Base-by-base conservation (phyloP, 2,113 vertebrate species). In the Pelmatolapia mariae region DNA sequence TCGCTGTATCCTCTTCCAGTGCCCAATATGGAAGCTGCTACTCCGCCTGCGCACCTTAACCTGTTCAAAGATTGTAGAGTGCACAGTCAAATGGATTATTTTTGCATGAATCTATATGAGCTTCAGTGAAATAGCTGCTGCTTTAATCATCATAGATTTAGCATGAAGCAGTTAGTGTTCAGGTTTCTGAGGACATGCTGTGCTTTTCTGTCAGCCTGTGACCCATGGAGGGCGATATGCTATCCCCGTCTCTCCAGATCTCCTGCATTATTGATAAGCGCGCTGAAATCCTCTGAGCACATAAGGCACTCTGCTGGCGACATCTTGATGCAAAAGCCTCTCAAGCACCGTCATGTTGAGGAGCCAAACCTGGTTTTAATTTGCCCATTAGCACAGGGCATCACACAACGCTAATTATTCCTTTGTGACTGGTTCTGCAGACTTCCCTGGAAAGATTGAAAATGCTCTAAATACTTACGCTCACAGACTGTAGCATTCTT, bases 181-280 rank as follows among this genome's bases (percentile, higher is more conserved):
- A 79, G 45, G 13, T 90, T 91, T 93, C 86, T 90, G 83, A 94
- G 91, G 89, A 95, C 94, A 89, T 36, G 5, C 87, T 91, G 91
- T 95, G 93, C 93, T 92, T 94, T 91, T 93, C 91, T 93, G 87
- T 92, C 91, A 89, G 89, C 89, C 71, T 93, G 94, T 93, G 95
- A 95, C 92, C 87, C 82, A 45, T 61, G 80, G 88, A 94, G 86
- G 90, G 56, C 81, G 93, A 95, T 89, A 93, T 90, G 89, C 92
- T 93, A 94, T 94, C 92, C 87, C 81, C 45, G 84, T 87, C 89
- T 92, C 84, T 93, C 90, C 93, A 71, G 85, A 90, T 91, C 91
- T 81, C 85, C 90, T 96, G 94, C 92, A 96, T 95, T 95, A 96
- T 96, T 96, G 88, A 96, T 95, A 90, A 92, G 93, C 76, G n/a